These are phyloP conservation scores for Trochalopteron elliotii DNA, from an alignment of 2,113 vertebrate genomes.

Conservation along the genomic window DNA sequence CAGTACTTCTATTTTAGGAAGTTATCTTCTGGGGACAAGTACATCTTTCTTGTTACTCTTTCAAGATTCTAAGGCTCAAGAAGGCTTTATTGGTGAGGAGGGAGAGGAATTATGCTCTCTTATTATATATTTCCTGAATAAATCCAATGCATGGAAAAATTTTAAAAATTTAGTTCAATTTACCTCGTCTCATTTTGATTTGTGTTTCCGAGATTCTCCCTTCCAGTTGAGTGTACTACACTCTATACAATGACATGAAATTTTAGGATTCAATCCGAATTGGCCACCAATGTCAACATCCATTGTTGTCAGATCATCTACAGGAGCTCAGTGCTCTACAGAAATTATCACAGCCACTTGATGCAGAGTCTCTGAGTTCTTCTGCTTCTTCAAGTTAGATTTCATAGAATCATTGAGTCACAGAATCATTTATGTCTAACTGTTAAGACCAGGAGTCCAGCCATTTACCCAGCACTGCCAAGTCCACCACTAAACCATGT, in stretches of 20 bases:
- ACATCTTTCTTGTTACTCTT: not conserved
- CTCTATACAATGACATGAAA: not conserved
- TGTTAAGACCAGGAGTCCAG: not conserved
- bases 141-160: not conserved
- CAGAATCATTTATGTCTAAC: not conserved
- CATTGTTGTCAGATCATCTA: not conserved
- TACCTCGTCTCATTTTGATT: not conserved
- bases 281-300: not conserved
- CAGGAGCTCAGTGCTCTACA: not conserved
- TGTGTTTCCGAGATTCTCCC: not conserved
- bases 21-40: not conserved
- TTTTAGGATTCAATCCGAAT: not conserved
- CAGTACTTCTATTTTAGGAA: not conserved
- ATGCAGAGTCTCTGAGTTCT: not conserved
- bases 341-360: not conserved
- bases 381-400: not conserved
- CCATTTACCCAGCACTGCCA: not conserved
- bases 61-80: not conserved
- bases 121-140: not conserved
- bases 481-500: not conserved
- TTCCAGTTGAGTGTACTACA: not conserved
- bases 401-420: not conserved
- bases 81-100: not conserved
- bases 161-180: not conserved
- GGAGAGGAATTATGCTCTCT: not conserved